These are phyloP conservation scores for Coregonus ussuriensis DNA, from an alignment of 2,797 vertebrate species.

Conservation along the genomic window DNA sequence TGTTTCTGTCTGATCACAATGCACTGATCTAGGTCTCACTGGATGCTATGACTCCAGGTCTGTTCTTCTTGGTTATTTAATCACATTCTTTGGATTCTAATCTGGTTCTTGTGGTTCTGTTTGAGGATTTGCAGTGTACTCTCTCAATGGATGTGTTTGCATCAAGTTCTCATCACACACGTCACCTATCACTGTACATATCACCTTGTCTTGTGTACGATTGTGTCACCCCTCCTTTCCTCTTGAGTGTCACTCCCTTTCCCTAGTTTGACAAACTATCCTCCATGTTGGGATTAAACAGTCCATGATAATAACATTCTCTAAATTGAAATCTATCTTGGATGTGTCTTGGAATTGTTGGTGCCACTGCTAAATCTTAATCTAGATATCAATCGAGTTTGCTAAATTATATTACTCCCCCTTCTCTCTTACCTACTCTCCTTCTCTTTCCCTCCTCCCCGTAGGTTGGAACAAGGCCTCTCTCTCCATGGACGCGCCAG, in stretches of 20 bases:
- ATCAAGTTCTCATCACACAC: too few species aligned
- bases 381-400: neutral
- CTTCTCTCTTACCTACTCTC: neutral
- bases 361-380: neutral
- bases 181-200: neutral
- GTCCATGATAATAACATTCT: neutral
- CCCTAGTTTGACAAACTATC: neutral
- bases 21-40: too few species aligned
- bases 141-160: too few species aligned
- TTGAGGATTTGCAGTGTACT: too few species aligned
- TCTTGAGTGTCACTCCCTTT: neutral
- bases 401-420: neutral
- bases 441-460: neutral
- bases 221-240: neutral
- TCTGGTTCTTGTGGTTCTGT: too few species aligned
- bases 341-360: neutral
- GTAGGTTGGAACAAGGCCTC: slow-evolving; percentile 87
- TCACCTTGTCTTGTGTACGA: neutral
- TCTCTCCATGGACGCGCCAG: slow-evolving; percentile 83
- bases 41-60: too few species aligned
- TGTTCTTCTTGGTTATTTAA: too few species aligned
- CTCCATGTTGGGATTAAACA: neutral
- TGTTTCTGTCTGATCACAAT: too few species aligned
- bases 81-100: too few species aligned
- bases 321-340: neutral